phyloP scores from a whole-genome alignment of 2,113 vertebrate species.

The Vireo altiloquus region DNA sequence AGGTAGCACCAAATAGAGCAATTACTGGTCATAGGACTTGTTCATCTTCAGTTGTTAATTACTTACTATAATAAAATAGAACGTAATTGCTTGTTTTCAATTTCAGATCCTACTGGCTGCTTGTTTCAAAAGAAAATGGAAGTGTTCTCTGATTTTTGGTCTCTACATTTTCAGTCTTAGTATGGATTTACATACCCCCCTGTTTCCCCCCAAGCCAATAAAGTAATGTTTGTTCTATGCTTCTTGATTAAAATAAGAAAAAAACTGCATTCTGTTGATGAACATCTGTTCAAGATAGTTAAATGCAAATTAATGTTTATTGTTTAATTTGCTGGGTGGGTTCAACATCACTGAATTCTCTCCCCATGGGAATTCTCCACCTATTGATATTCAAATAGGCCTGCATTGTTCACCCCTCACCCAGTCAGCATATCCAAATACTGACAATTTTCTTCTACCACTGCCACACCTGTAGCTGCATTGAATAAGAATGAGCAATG shows the following conservation, averaged over 20 bases:
- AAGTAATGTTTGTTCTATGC: neutral
- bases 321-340: constrained; percentile 25
- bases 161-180: neutral
- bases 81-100: neutral
- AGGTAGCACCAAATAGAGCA: neutral
- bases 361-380: neutral
- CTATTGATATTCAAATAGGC: neutral
- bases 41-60: neutral
- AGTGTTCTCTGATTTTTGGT: neutral
- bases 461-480: neutral
- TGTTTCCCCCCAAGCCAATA: neutral
- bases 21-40: neutral
- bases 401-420: neutral
- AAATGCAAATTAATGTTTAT: constrained; percentile 14
- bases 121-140: neutral
- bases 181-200: neutral
- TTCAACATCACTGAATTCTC: neutral
- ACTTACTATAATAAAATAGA: neutral
- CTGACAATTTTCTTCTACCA: neutral
- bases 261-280: neutral
- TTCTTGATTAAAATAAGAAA: neutral
- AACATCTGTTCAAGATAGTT: constrained; percentile 29
- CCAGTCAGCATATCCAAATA: neutral
- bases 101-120: neutral
- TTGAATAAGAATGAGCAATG: neutral